phyloP scores from a whole-genome alignment of 1,140 invertebrate genomes.

The Fopius arisanus region DNA sequence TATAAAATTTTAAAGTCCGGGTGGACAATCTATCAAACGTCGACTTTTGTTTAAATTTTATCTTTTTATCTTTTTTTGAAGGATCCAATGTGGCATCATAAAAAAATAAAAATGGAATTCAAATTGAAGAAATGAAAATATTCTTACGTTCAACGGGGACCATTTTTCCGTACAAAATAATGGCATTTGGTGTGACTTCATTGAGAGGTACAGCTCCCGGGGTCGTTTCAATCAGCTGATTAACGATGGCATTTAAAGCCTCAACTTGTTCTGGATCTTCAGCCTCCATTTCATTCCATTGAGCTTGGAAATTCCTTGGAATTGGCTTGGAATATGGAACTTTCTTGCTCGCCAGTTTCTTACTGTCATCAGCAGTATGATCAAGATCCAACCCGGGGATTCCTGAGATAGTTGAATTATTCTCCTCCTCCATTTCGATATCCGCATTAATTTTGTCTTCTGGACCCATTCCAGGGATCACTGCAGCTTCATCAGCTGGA shows the following conservation, averaged over 20 bases:
- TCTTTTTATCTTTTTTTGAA: background rate
- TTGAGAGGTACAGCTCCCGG: constrained; percentile 75
- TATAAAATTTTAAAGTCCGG: too few relatives aligned
- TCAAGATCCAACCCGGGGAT: constrained; percentile 91
- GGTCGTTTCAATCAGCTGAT: constrained; percentile 75
- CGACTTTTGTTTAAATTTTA: too few relatives aligned
- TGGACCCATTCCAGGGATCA: constrained; percentile 94
- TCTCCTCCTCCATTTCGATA: constrained; percentile 58
- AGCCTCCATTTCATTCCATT: constrained; percentile 87
- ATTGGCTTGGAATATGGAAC: constrained; percentile 95
- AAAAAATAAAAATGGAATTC: too few relatives aligned
- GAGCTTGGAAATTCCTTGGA: constrained; percentile 93
- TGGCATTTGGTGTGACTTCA: constrained; percentile 77
- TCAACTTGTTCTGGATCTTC: constrained; percentile 68
- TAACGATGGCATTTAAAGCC: constrained; percentile 70
- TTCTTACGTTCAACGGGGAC: constrained; percentile 75
- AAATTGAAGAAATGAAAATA: background rate
- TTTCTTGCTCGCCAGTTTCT: constrained; percentile 75
- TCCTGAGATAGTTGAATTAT: constrained; percentile 31
- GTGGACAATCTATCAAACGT: too few relatives aligned
- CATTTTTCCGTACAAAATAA: constrained; percentile 82
- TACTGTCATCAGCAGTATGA: constrained; percentile 74
- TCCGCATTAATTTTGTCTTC: constrained; percentile 84
- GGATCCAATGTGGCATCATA: too few relatives aligned
- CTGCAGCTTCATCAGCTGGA: constrained; percentile 75